Evolutionary conservation across 2,888 invertebrate species (phyloP).

Genomic region (Horisme vitalbata): DNA sequence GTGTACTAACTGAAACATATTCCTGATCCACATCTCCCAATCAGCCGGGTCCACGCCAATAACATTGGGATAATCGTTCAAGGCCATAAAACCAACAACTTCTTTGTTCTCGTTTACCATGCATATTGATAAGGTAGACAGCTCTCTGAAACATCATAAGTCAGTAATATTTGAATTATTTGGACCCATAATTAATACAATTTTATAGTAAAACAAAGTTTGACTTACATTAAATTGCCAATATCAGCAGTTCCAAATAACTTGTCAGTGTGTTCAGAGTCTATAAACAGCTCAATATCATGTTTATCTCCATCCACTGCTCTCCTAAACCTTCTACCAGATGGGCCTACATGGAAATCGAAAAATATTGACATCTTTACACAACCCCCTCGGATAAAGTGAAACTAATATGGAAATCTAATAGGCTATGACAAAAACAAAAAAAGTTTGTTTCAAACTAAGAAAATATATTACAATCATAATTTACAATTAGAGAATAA

Average conservation of each 20-base stretch:
- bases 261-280: slow-evolving; percentile 41
- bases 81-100: slow-evolving; percentile 65
- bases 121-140: slow-evolving; percentile 76
- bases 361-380: slow-evolving; percentile 69
- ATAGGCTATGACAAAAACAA: slow-evolving; percentile 46
- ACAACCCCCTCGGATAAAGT: neutral
- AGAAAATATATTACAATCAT: slow-evolving; percentile 69
- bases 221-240: slow-evolving; percentile 64
- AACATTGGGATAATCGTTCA: slow-evolving; percentile 80
- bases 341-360: slow-evolving; percentile 58
- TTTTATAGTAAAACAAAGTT: neutral
- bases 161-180: neutral
- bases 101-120: slow-evolving; percentile 66
- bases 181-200: neutral
- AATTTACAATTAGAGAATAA: slow-evolving; percentile 55
- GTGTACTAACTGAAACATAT: slow-evolving; percentile 63
- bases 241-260: slow-evolving; percentile 58
- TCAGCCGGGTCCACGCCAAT: slow-evolving; percentile 75
- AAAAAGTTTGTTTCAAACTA: slow-evolving; percentile 50
- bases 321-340: slow-evolving; percentile 59
- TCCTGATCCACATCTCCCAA: slow-evolving; percentile 78
- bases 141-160: slow-evolving; percentile 37
- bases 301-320: slow-evolving; percentile 64
- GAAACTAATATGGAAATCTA: slow-evolving; percentile 37
- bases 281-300: slow-evolving; percentile 55